A percentile compares a stretch with the other conserved stretches of the same genome.
These are phyloP conservation scores for Coboldia fuscipes DNA, from an alignment of 1,140 invertebrate genomes.

Conservation along the genomic window DNA sequence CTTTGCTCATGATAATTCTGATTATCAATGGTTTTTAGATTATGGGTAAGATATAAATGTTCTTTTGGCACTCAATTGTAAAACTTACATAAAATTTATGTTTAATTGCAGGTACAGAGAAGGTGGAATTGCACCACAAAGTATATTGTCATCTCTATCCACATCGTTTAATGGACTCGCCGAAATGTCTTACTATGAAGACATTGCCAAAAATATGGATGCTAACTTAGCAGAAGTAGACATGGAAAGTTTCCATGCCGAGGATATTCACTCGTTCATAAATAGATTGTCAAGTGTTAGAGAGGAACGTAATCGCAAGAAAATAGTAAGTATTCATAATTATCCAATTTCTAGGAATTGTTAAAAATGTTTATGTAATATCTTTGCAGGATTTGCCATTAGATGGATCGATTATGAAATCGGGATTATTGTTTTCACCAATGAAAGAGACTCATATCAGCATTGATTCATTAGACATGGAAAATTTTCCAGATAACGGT, in stretches of 20 bases:
- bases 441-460: constrained; percentile 73
- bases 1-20: constrained; percentile 71
- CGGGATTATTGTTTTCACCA: constrained; percentile 75
- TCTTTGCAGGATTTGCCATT: constrained; percentile 7
- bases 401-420: constrained; percentile 58
- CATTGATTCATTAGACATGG: constrained; percentile 76
- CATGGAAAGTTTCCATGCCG: constrained; percentile 80
- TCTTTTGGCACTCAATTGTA: not conserved
- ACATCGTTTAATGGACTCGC: constrained; percentile 52
- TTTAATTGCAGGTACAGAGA: constrained; percentile 44
- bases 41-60: constrained; percentile 38
- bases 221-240: constrained; percentile 83
- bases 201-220: constrained; percentile 67
- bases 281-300: constrained; percentile 53
- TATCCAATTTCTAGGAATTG: no score
- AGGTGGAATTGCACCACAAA: constrained; percentile 52
- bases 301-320: no score
- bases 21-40: constrained; percentile 75
- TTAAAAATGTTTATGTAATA: no score
- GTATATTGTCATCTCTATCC: constrained; percentile 56
- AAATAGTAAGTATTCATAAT: no score
- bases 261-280: constrained; percentile 73
- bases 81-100: constrained; percentile 3
- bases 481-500: constrained; percentile 39
- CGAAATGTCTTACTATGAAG: constrained; percentile 57